Conservation (phyloP, 2,888 invertebrate species). For the Clistopyga incitator region DNA sequence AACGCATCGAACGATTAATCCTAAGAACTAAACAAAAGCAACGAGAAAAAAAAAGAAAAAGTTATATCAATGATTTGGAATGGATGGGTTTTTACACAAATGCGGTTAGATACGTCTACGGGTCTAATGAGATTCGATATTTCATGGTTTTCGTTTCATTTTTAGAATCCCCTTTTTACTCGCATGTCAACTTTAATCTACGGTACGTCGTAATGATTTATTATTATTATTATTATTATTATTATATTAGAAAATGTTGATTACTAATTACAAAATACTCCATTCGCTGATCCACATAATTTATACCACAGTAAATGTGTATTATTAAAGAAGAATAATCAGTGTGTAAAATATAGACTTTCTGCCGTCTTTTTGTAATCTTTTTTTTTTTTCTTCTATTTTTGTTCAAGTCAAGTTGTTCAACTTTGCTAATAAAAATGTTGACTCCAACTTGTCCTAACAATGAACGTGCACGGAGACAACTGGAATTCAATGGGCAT, state of each 20-base stretch:
- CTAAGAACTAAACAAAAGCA: constrained; percentile 30
- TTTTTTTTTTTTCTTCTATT: constrained; percentile 10
- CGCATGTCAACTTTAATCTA: constrained; percentile 51
- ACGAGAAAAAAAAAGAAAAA: constrained; percentile 28
- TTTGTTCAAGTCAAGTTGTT: not conserved
- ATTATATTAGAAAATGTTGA: constrained; percentile 53
- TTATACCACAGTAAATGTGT: constrained; percentile 68
- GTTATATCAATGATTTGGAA: constrained; percentile 70
- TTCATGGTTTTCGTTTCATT: constrained; percentile 44
- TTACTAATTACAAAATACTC: constrained; percentile 75
- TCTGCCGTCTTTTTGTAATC: constrained; percentile 25
- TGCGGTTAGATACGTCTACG: constrained; percentile 70
- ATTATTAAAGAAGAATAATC: constrained; percentile 69
- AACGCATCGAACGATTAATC: constrained; percentile 37
- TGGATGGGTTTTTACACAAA: constrained; percentile 70
- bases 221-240: constrained; percentile 9
- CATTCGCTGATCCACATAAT: constrained; percentile 56
- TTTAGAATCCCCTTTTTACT: constrained; percentile 40
- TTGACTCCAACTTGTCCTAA: constrained; percentile 9
- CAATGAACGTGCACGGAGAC: not conserved
- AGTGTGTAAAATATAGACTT: constrained; percentile 58
- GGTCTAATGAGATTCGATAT: constrained; percentile 76
- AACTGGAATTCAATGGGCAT: constrained; percentile 10
- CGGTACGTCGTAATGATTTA: constrained; percentile 55
- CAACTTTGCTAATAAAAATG: constrained; percentile 10